Percentiles rank a stretch among this genome's conserved stretches.
Conservation (phyloP, 2,797 vertebrate species). For the Kryptopterus vitreolus region DNA sequence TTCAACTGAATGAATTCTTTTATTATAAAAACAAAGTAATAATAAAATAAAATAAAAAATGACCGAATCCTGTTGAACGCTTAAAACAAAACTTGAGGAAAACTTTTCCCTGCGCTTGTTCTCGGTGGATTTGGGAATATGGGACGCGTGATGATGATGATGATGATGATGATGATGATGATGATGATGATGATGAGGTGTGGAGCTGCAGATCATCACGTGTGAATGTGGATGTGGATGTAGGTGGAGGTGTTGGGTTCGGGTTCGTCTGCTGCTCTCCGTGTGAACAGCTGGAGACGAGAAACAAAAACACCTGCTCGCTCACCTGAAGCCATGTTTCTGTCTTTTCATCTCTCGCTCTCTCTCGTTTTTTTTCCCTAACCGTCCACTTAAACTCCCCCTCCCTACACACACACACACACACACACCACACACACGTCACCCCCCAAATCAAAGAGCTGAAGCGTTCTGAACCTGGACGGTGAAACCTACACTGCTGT, state of each 20-base stretch:
- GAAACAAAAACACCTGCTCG: conserved; percentile 59
- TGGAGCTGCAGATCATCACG: not conserved
- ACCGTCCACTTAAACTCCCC: conserved; percentile 11
- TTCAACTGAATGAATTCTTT: too few species aligned
- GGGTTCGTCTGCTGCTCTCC: not conserved
- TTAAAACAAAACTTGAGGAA: too few species aligned
- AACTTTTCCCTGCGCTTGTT: too few species aligned
- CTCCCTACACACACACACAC: not conserved
- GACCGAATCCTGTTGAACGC: too few species aligned
- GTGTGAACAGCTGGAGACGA: conserved; percentile 33
- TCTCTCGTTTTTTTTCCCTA: conserved; percentile 15
- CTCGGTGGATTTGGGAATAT: too few species aligned
- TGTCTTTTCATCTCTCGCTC: conserved; percentile 59
- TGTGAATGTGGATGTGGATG: not conserved
- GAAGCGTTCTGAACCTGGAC: conserved; percentile 58
- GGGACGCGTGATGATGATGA: too few species aligned
- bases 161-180: too few species aligned
- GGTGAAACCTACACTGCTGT: conserved; percentile 70
- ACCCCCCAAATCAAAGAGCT: conserved; percentile 70
- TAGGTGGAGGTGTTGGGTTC: not conserved
- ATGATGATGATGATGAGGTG: not conserved
- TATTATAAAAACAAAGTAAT: too few species aligned
- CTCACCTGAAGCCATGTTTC: conserved; percentile 67
- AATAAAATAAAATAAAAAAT: too few species aligned
- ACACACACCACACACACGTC: conserved; percentile 52